These are phyloP conservation scores for Dendrolimus houi DNA, from an alignment of 2,888 invertebrate genomes.

Conservation along the genomic window DNA sequence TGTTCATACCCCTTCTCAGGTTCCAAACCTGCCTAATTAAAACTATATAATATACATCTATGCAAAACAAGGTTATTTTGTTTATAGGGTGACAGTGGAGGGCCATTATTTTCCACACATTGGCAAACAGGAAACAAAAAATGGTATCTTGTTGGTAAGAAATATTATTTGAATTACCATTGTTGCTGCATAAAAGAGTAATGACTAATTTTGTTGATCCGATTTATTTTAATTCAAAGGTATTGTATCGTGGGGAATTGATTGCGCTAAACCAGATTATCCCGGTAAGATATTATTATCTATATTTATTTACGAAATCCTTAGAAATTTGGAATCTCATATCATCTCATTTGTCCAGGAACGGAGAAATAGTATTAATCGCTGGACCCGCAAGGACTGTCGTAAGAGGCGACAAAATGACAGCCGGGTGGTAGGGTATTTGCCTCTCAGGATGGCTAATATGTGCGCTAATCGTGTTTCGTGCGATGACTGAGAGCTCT, in stretches of 20 bases:
- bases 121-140: conserved; percentile 45
- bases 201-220: neutral
- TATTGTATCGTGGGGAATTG: conserved; percentile 82
- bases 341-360: no score
- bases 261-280: conserved; percentile 77
- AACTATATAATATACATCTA: neutral
- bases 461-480: no score
- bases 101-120: conserved; percentile 75
- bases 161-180: neutral
- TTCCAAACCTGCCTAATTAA: neutral
- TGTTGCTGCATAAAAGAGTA: neutral
- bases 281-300: conserved; percentile 44
- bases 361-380: no score
- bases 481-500: no score
- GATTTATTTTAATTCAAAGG: conserved; percentile 47
- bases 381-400: no score
- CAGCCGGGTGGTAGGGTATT: no score
- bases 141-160: conserved; percentile 78
- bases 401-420: no score
- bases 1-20: no score
- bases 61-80: conserved; percentile 6
- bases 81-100: conserved; percentile 81
- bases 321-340: no score
- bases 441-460: no score
- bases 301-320: no score